These are phyloP conservation scores for Myodes glareolus DNA, from an alignment of 2,113 vertebrate species.

Conservation along the genomic window DNA sequence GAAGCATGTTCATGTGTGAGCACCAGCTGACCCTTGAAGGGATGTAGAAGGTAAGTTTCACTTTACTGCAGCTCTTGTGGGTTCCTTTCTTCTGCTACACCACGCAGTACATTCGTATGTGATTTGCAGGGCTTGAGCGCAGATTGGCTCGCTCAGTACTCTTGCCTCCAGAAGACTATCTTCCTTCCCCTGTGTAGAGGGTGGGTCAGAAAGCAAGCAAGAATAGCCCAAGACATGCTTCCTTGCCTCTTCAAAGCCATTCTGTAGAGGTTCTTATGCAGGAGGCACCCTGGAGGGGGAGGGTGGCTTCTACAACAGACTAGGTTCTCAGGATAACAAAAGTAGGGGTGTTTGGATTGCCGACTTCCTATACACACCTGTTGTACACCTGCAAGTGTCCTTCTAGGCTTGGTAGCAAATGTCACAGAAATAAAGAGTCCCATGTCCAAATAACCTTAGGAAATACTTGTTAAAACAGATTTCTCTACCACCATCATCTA, in stretches of 20 bases:
- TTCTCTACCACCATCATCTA: background rate
- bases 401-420: conserved; percentile 54
- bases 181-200: conserved; percentile 49
- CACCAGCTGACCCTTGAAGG: conserved; percentile 72
- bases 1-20: conserved; percentile 62
- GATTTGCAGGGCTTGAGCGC: conserved; percentile 71
- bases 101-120: conserved; percentile 49
- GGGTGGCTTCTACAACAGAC: background rate
- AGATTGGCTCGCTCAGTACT: conserved; percentile 47
- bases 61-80: conserved; percentile 69
- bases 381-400: background rate
- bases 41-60: conserved; percentile 76
- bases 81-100: conserved; percentile 71
- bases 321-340: background rate
- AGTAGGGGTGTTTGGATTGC: background rate
- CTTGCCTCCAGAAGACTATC: conserved; percentile 37
- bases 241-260: background rate
- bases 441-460: conserved; percentile 23
- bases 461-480: conserved; percentile 27
- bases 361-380: background rate
- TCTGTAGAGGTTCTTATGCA: background rate
- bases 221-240: background rate
- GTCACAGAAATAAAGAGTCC: conserved; percentile 13
- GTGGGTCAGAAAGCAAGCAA: conserved; percentile 55
- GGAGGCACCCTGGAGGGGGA: accelerated